phyloP scores from a whole-genome alignment of 2,888 invertebrate species.

The Aleiodes alternator region DNA sequence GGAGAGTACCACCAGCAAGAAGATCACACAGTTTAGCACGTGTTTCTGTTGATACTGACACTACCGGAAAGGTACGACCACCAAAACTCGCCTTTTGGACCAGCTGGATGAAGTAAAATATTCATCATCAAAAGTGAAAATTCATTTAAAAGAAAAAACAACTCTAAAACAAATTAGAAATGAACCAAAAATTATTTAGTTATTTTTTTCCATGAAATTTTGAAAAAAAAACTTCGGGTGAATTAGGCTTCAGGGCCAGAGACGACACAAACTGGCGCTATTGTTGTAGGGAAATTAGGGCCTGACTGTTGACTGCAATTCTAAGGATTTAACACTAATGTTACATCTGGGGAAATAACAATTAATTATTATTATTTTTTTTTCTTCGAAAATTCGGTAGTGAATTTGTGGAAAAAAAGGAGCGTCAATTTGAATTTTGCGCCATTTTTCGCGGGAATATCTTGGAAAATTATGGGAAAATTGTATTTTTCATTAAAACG shows the following conservation, averaged over 20 bases:
- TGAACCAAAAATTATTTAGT: background rate
- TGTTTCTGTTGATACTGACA: slow-evolving; percentile 74
- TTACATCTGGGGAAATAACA: too few relatives aligned
- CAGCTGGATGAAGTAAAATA: slow-evolving; percentile 79
- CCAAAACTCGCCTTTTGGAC: slow-evolving; percentile 83
- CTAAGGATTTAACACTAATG: slow-evolving; percentile 1
- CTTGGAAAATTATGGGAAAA: too few relatives aligned
- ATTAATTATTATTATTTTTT: too few relatives aligned
- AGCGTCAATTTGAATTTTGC: too few relatives aligned
- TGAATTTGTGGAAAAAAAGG: too few relatives aligned
- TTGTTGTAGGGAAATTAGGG: background rate
- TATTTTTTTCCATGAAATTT: background rate
- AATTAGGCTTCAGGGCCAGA: too few relatives aligned
- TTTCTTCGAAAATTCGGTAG: too few relatives aligned
- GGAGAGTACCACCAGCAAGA: slow-evolving; percentile 74
- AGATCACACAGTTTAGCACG: slow-evolving; percentile 72
- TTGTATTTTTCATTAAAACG: too few relatives aligned
- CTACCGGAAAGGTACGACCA: slow-evolving; percentile 83
- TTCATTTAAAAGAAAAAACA: background rate
- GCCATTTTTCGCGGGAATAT: too few relatives aligned
- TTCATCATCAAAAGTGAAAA: background rate
- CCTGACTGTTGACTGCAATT: slow-evolving; percentile 13
- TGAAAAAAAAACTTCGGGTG: too few relatives aligned
- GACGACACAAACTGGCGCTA: background rate
- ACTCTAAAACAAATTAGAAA: background rate